A percentile compares a stretch with the other conserved stretches of the same genome.
Conservation (phyloP, 2,113 vertebrate genomes). For the Sialia sialis region DNA sequence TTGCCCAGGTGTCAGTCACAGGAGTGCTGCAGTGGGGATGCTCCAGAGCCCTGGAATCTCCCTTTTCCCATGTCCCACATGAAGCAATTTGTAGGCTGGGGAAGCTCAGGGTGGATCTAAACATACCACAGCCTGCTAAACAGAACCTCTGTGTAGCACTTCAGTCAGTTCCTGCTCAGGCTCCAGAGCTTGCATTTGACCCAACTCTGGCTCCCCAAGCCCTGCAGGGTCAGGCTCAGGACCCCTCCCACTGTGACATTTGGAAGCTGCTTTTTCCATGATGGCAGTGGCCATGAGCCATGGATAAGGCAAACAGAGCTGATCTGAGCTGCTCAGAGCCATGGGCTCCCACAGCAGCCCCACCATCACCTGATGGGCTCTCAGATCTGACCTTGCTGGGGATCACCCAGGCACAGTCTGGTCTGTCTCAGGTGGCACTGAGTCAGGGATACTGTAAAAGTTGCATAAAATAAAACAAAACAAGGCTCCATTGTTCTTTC, state of each 20-base stretch:
- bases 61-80: accelerated
- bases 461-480: neutral
- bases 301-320: neutral
- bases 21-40: neutral
- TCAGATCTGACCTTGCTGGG: neutral
- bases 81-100: accelerated
- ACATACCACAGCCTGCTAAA: accelerated
- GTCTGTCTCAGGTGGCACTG: neutral
- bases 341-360: neutral
- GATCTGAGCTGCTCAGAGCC: neutral
- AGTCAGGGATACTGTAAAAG: neutral
- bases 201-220: neutral
- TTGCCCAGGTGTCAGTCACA: neutral
- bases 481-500: neutral
- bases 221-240: accelerated
- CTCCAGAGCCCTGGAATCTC: accelerated
- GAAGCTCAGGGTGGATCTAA: neutral
- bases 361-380: neutral
- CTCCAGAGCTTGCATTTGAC: neutral
- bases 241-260: accelerated
- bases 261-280: neutral
- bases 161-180: neutral
- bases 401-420: accelerated
- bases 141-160: accelerated
- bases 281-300: neutral